Evolutionary conservation across 2,888 invertebrate genomes (phyloP), one percentile per base, ranked within the genome.

Genomic region (Charanyca ferruginea): DNA sequence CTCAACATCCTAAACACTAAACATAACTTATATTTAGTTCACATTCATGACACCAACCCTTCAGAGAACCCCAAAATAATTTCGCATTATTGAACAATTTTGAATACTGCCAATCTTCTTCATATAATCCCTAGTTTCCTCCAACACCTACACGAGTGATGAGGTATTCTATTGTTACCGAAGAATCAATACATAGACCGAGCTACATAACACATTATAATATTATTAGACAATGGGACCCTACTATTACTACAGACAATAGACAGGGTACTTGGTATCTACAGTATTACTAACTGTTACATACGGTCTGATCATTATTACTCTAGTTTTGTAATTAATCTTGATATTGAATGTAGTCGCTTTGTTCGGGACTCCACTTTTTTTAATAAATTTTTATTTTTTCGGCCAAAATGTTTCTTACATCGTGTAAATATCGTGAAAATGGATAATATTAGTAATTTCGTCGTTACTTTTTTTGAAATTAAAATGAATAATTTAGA

Each of bases 141-240:
- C 22, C 2, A 38, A 53, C 32, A 53, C 18, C 41, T 52, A 35
- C 47, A n/a, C 32, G 1, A 32, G 47, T 42, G 71, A 71, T 53
- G 52, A 57, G 42, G 48, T 45, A 49, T 53, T 51, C 77, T 22
- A 77, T 77, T 77, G 73, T 73, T 52, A 47, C 16, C 25, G 51
- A 8, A 11, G 13, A 35, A 44, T 54, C 51, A 57, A 58, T 70
- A 42, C 18, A 45, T 48, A 57, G 45, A 32, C 1, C 13, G 9
- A 32, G n/a, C 28, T 42, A 49, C 23, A 54, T 77, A 38, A 55
- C 44, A 59, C 54, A 52, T 72, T 55, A 77, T 63, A 45, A 54
- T 77, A 59, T 48, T 59, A 59, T 11, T 65, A 73, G 28, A 73
- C 77, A 77, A 73, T 55, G 51, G 73, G 18, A 38, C 51, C 48